phyloP scores from a whole-genome alignment of 1,140 invertebrate genomes.

The Vanessa atalanta region DNA sequence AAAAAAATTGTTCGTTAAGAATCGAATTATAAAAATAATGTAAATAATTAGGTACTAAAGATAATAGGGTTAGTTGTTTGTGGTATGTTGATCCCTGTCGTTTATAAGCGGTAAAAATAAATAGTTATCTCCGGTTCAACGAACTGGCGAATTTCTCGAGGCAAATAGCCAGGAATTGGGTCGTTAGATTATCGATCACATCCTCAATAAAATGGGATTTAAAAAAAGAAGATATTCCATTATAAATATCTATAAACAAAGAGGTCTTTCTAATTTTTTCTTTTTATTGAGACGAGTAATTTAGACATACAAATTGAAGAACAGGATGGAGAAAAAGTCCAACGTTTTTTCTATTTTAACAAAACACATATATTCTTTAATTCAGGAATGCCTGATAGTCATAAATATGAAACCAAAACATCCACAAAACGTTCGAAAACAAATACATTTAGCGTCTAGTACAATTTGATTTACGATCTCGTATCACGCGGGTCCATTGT shows the following conservation, averaged over 20 bases:
- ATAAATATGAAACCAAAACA: neutral
- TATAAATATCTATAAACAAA: too few relatives aligned
- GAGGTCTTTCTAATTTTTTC: too few relatives aligned
- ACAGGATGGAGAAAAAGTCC: too few relatives aligned
- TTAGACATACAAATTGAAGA: too few relatives aligned
- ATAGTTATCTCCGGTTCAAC: conserved; percentile 29
- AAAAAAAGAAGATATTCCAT: too few relatives aligned
- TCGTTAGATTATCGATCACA: neutral
- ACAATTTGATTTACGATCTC: conserved; percentile 5
- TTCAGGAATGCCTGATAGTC: neutral
- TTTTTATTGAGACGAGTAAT: too few relatives aligned
- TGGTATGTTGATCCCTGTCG: conserved; percentile 21
- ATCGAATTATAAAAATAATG: neutral
- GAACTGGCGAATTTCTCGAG: conserved; percentile 30
- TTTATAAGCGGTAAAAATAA: conserved; percentile 23
- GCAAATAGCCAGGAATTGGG: conserved; percentile 24
- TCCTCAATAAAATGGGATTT: neutral
- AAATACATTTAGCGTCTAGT: conserved; percentile 11
- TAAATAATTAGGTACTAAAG: conserved; percentile 22
- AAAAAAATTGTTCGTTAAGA: neutral
- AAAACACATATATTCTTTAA: neutral
- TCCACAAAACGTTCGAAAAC: conserved; percentile 1
- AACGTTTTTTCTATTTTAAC: neutral
- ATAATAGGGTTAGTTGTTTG: conserved; percentile 12
- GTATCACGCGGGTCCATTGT: conserved; percentile 51